Evolutionary conservation across 2,888 invertebrate genomes (phyloP).

Genomic region (Dryococelus australis): DNA sequence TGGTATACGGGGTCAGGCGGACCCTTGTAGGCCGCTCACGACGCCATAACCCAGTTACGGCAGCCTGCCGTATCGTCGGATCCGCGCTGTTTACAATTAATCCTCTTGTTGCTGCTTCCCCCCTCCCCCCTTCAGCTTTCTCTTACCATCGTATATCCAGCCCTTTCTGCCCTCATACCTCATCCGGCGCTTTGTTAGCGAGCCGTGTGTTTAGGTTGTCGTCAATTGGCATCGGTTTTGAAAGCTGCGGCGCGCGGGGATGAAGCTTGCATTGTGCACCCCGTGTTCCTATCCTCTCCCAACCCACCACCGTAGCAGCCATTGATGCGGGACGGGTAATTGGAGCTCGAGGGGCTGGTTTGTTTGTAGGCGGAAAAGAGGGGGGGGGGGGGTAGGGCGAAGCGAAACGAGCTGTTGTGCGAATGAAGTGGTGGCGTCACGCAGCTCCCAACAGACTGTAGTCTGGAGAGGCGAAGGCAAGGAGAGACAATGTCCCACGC

Average conservation of each 20-base stretch:
- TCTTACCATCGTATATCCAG: not conserved
- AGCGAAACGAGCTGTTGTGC: too few relatives aligned
- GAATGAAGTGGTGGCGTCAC: too few relatives aligned
- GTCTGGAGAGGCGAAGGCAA: too few relatives aligned
- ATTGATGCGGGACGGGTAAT: not conserved
- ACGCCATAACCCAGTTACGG: not conserved
- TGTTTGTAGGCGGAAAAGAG: too few relatives aligned
- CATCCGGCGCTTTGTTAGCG: not conserved
- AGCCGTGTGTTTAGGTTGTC: slow-evolving; percentile 9
- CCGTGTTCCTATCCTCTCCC: not conserved
- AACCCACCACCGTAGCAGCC: not conserved
- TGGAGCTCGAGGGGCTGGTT: not conserved
- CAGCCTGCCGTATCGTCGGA: not conserved
- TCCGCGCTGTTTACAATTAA: slow-evolving; percentile 9
- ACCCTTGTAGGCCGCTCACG: too few relatives aligned
- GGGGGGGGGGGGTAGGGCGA: too few relatives aligned
- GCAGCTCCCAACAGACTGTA: too few relatives aligned
- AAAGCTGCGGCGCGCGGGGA: not conserved
- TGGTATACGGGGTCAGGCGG: not conserved
- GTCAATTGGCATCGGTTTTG: slow-evolving; percentile 16
- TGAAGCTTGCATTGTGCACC: not conserved
- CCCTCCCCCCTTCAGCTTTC: not conserved
- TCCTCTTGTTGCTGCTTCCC: not conserved
- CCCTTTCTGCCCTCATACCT: not conserved
- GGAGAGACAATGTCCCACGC: too few relatives aligned